These are phyloP conservation scores for Deilephila elpenor DNA, from an alignment of 2,888 invertebrate species.

Conservation along the genomic window DNA sequence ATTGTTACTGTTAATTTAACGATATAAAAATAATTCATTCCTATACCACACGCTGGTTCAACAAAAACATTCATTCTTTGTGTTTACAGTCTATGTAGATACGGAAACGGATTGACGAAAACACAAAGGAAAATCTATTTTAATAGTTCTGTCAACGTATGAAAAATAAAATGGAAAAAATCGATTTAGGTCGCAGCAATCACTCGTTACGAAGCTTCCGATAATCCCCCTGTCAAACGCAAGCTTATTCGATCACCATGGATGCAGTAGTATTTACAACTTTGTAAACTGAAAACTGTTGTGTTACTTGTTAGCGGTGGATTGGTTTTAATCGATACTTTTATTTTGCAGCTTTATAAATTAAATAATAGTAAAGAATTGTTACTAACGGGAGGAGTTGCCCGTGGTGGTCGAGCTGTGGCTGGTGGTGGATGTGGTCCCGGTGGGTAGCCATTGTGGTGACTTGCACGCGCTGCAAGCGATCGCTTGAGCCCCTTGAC, in stretches of 20 bases:
- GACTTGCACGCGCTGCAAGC: constrained; percentile 71
- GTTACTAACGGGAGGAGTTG: constrained; percentile 84
- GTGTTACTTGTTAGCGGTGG: not conserved
- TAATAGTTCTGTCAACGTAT: constrained; percentile 17
- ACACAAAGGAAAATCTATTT: constrained; percentile 6
- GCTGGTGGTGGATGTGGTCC: constrained; percentile 81
- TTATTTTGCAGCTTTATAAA: not conserved
- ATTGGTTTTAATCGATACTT: not conserved
- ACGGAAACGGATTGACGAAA: not conserved
- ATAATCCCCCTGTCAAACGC: constrained; percentile 75
- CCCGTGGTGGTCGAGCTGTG: constrained; percentile 86
- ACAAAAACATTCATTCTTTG: not conserved
- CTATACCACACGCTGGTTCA: no score
- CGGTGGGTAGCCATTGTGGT: constrained; percentile 76
- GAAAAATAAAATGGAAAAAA: constrained; percentile 23
- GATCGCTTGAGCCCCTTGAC: constrained; percentile 52
- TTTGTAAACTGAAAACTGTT: not conserved
- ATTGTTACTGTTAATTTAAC: not conserved
- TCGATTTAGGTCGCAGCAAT: constrained; percentile 61
- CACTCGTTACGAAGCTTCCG: constrained; percentile 63
- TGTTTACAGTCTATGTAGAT: not conserved
- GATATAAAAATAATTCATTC: not conserved
- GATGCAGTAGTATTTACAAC: constrained; percentile 30
- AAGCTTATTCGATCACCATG: constrained; percentile 55
- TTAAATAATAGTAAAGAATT: not conserved